Base-by-base conservation (phyloP, 1,140 invertebrate species). In the Leptinotarsa undecemlineata region DNA sequence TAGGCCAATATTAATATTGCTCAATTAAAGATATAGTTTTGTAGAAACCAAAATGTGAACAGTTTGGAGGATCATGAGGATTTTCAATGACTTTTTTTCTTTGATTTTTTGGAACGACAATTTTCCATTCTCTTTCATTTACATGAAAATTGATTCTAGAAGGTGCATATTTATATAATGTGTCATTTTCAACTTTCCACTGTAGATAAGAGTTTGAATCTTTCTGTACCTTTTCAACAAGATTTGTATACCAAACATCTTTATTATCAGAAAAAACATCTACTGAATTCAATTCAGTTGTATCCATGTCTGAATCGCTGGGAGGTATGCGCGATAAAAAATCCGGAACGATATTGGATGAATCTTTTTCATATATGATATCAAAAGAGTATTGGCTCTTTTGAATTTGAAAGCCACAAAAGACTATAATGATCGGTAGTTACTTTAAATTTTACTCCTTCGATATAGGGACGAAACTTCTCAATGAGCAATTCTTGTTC, bases 61-160 rank as follows among this genome's bases (percentile, higher is more conserved):
- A n/a, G 19, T 62, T 74, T 19, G 48, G n/a, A 5, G 42, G 20
- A 42, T 69, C 60, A 72, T 75, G 74, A 26, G 17, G 57, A 8
- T 71, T 8, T 60, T 72, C 48, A 14, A 72, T 6, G 47, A 71
- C 47, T 47, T 48, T 19, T 1, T 47, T 15, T 26, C 73, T 57
- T 71, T 74, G 70, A 26, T 6, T 26, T 26, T 26, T 26, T 4
- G 5, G 69, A 48, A 75, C 68, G 4, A 74, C 73, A 20, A 71
- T 64, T 71, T 75, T 71, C 74, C 74, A 75, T 21, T 75, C 68
- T 17, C 14, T 14, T 20, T 13, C 63, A 72, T 72, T 66, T 4
- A 20, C 20, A 33, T n/a, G 3, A 5, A 72, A 63, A 17, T 15
- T n/a, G n/a, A 33, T 19, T 42, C 47, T 60, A 15, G 47, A 33